phyloP scores from a whole-genome alignment of 2,113 vertebrate species.

The zebrafish (Danio rerio) region DNA sequence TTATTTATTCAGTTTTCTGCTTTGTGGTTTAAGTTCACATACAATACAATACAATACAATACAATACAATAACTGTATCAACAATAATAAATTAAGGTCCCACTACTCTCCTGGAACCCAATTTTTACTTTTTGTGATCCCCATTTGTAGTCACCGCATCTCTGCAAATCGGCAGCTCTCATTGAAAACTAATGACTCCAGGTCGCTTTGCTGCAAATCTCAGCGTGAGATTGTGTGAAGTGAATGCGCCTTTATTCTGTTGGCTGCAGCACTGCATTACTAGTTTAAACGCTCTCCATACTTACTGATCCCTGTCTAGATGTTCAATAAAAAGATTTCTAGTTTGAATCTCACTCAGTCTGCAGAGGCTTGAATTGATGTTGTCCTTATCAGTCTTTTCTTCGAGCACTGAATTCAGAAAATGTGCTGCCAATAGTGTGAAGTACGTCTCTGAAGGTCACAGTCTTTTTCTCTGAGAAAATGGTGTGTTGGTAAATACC shows the following conservation, averaged over 20 bases:
- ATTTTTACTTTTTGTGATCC: too few relatives aligned
- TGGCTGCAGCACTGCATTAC: not conserved
- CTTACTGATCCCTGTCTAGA: not conserved
- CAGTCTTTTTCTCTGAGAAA: slow-evolving; percentile 29
- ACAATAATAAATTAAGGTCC: too few relatives aligned
- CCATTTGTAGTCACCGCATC: not conserved
- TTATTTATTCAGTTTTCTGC: too few relatives aligned
- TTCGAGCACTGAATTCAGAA: slow-evolving; percentile 19
- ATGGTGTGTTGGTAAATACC: slow-evolving; percentile 17
- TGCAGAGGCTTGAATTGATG: slow-evolving; percentile 25
- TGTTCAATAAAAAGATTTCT: slow-evolving; percentile 27
- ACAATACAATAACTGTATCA: too few relatives aligned
- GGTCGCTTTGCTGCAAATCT: not conserved
- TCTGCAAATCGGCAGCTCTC: not conserved
- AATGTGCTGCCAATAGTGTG: slow-evolving; percentile 6
- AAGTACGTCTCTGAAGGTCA: slow-evolving; percentile 39
- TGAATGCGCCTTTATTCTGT: slow-evolving; percentile 5
- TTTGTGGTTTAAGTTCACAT: too few relatives aligned
- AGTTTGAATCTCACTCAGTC: slow-evolving; percentile 10
- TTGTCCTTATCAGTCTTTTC: slow-evolving; percentile 16
- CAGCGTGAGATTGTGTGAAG: slow-evolving; percentile 1
- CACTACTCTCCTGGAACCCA: too few relatives aligned
- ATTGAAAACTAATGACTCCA: slow-evolving; percentile 11
- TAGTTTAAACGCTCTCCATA: slow-evolving; percentile 21
- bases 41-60: too few relatives aligned